Base-by-base conservation (phyloP, 1,140 invertebrate genomes). In the Chlorops oryzae region DNA sequence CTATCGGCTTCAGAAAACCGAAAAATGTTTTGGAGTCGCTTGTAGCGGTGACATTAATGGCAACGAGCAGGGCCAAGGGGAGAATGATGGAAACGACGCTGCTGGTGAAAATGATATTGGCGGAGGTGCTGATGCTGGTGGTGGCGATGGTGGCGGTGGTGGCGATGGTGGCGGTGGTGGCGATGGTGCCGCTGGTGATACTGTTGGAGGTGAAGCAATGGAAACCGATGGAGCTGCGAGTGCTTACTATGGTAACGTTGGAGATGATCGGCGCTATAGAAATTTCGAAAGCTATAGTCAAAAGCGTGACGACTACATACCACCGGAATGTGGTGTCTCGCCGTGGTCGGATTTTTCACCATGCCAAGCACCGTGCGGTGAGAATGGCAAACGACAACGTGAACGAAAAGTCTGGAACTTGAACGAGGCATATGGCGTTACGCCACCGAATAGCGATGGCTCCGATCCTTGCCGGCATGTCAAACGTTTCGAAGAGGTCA, bases 321-420 rank as follows among this genome's bases (percentile, higher is more conserved):
- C 65, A 5, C 60, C 65, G 3, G 77, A 83, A 56, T 92, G 90
- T 57, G 75, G 80, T 48, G 76, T 89, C 0, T 79, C 82, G 0
- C 76, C 77, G 28, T 92, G 87, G 87, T 81, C 81, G 7, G 74
- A 80, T 15, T 93, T 89, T 87, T 78, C 80, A 23, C 72, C 79
- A 0, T 92, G 90, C 59, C 83, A 77, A 51, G 81, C 77, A 0
- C 80, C 81, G 5, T 92, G 90, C 13, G 65, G 65, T 2, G 60
- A 58, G 1, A 45, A 23, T 1, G 69, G 69, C 0, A 46, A 54
- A 5, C 56, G 62, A 1, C 57, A 62, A 3, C 62, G 68, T 9
- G 45, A 63, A 34, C 66, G 66, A 4, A 59, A 67, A 43, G 63
- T 70, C 13, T 70, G 66, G 66, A 70, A 70, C 38, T 65, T 69